These are phyloP conservation scores for Galendromus occidentalis DNA, from an alignment of 1,140 invertebrate species.

Conservation along the genomic window DNA sequence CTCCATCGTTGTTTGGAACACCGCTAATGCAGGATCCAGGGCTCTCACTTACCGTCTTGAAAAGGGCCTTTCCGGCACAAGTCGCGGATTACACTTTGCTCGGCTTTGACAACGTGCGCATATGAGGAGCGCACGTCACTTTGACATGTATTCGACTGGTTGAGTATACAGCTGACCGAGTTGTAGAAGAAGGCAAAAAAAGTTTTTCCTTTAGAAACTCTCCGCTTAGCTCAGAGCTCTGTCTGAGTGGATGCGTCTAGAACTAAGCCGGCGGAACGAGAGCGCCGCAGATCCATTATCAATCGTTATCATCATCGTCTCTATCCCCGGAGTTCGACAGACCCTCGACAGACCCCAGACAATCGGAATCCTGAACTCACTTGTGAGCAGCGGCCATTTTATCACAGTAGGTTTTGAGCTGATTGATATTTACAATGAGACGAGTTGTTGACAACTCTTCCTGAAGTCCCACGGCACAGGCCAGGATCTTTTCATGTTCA, in stretches of 20 bases:
- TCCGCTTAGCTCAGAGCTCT: no score
- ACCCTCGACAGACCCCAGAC: not conserved
- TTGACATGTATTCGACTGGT: not conserved
- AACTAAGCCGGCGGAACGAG: no score
- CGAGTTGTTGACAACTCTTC: not conserved
- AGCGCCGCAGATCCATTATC: no score
- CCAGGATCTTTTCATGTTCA: not conserved
- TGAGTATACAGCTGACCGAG: not conserved
- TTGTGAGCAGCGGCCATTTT: not conserved
- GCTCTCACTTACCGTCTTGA: not conserved
- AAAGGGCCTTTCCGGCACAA: not conserved
- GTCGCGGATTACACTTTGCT: not conserved
- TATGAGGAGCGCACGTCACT: not conserved
- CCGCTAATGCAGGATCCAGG: not conserved
- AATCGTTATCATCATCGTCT: no score
- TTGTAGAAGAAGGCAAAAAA: not conserved
- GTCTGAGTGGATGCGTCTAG: no score
- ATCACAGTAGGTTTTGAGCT: slow-evolving; percentile 10
- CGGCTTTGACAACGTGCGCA: slow-evolving; percentile 1
- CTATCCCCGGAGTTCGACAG: no score
- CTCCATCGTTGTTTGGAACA: no score
- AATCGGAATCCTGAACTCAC: not conserved
- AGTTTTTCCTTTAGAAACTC: no score
- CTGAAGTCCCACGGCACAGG: not conserved
- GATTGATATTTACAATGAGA: not conserved